Conservation (phyloP, 2,797 vertebrate species). For the Galaxias olidus region DNA sequence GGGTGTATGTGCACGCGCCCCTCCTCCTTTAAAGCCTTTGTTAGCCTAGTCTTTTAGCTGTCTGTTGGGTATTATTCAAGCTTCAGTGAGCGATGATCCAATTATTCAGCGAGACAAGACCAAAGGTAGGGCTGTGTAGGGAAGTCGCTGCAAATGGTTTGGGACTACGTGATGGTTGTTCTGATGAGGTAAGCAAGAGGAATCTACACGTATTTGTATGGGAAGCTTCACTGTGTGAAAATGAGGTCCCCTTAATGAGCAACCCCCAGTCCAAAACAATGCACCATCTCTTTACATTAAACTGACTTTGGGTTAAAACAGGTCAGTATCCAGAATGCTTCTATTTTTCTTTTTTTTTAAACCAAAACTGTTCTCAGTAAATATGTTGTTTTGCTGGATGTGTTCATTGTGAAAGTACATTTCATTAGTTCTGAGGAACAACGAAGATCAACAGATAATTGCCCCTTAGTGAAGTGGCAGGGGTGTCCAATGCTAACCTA, state of each 20-base stretch:
- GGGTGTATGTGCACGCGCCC: constrained; percentile 9
- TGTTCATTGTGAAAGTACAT: neutral
- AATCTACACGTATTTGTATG: neutral
- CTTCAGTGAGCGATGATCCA: constrained; percentile 50
- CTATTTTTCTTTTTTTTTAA: too few species aligned
- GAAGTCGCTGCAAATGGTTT: constrained; percentile 5
- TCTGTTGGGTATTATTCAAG: constrained; percentile 50
- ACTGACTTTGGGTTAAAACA: too few species aligned
- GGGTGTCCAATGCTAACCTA: constrained; percentile 38
- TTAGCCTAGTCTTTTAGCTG: constrained; percentile 29
- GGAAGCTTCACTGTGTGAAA: neutral
- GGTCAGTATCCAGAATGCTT: too few species aligned
- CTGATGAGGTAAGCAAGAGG: constrained; percentile 17
- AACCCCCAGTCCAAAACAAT: too few species aligned
- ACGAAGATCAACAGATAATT: constrained; percentile 1
- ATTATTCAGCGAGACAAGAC: constrained; percentile 48
- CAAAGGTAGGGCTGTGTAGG: constrained; percentile 27
- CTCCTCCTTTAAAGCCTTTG: constrained; percentile 22
- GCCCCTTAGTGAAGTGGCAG: neutral
- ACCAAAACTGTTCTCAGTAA: too few species aligned
- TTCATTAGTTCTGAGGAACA: constrained; percentile 1
- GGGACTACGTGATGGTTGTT: constrained; percentile 20
- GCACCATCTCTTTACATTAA: too few species aligned
- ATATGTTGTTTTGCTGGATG: neutral
- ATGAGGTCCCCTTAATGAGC: too few species aligned